Conservation (phyloP, 37 sponge, comb jelly and placozoan species). For the Bolinopsis microptera region DNA sequence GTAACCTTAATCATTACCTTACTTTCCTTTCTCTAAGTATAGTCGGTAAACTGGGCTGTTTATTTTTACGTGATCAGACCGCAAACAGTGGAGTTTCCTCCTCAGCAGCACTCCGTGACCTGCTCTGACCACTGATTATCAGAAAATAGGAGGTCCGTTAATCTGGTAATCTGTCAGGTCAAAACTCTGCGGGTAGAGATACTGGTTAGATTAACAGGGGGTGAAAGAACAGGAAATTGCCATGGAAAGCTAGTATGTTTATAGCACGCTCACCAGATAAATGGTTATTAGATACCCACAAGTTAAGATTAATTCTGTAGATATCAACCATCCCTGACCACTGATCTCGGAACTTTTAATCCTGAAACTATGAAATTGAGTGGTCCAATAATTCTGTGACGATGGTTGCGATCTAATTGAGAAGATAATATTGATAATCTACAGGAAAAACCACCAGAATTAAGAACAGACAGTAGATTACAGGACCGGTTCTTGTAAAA, state of each 20-base stretch:
- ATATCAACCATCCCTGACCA: neutral
- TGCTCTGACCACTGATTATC: neutral
- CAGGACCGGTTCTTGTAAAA: too few relatives aligned
- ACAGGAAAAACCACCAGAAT: too few relatives aligned
- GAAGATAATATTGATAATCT: too few relatives aligned
- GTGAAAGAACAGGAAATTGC: too few relatives aligned
- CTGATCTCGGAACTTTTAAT: neutral
- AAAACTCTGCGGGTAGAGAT: too few relatives aligned
- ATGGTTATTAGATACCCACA: neutral
- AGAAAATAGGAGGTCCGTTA: neutral
- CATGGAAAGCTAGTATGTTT: too few relatives aligned
- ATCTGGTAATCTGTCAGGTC: neutral
- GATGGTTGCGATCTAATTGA: too few relatives aligned
- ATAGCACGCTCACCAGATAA: neutral
- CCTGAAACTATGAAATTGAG: neutral
- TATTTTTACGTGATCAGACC: neutral
- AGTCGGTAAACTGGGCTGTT: neutral
- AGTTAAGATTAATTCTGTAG: neutral
- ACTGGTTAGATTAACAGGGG: too few relatives aligned
- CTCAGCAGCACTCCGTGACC: neutral
- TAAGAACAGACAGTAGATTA: too few relatives aligned
- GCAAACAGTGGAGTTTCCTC: neutral
- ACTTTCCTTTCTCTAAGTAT: neutral
- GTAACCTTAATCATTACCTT: neutral
- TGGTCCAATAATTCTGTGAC: too few relatives aligned